Evolutionary conservation across 2,888 invertebrate species (phyloP), one percentile per base, ranked within the genome.

Genomic region (Chrysolina oricalcia): DNA sequence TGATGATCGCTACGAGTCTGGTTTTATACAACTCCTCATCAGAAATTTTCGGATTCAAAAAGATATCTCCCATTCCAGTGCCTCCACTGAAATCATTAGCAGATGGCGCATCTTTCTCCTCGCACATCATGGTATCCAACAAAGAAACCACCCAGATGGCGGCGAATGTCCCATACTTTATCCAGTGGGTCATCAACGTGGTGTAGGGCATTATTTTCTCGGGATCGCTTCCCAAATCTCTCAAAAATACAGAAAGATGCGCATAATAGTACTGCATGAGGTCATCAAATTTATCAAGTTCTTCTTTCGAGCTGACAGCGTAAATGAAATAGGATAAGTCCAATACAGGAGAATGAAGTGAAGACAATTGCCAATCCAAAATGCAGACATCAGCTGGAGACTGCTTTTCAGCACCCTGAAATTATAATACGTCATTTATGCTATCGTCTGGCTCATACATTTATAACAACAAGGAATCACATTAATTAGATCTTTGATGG

Each of bases 261-360:
- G 82, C 73, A 72, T 87, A 79, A 73, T 88, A 88, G 41, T 82
- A 76, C 13, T 83, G 72, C 15, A 87, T 50, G 15, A 87, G 72
- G 21, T 82, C 72, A 17, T 84, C 78, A 23, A 82, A 85, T 40
- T 84, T 74, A 53, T 80, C 50, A 13, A 87, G 73, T 35, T 81
- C 80, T 64, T 83, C 79, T 19, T 80, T 80, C 4, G 82, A 76
- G 46, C 82, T 76, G 41, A 83, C 84, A 9, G 81, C 80, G 65
- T 85, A 87, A 11, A 88, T 71, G 71, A 85, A 79, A 50, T 85
- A 83, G 6, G 83, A 72, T 50, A 88, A 59, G 73, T 88, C 88
- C 40, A 83, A 70, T 5, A 80, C 83, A 0, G 85, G 85, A 23
- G 82, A 81, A 15, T 66, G 72, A 0, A 79, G 35, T n/a, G 79